Evolutionary conservation across 2,113 vertebrate genomes (phyloP), one percentile per base, ranked within the genome.

Genomic region (Anarrhichthys ocellatus): DNA sequence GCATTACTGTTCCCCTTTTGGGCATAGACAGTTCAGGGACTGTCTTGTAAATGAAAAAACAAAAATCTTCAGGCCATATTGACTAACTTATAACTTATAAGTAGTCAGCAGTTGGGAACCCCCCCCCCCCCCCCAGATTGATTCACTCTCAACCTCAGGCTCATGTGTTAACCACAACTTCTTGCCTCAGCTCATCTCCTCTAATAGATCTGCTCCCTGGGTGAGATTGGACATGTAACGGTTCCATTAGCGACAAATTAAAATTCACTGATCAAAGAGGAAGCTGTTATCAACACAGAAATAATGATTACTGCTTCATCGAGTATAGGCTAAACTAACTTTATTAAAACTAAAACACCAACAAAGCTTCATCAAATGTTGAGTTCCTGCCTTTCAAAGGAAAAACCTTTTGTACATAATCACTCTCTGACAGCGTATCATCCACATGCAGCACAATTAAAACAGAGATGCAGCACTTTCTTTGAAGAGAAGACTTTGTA

Each of bases 1-100:
- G 13, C 18, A 70, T 79, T 54, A 58, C 10, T 83, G 56, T 46
- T 66, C 1, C 58, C 82, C 76, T 24, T 5, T 75, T 70, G 88
- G 89, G 76, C 87, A 59, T 64, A 89, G 83, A 89, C 78, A 69
- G 65, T 87, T 90, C 82, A 66, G 59, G 6, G 66, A 56, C 59
- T 67, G 32, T 82, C 50, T 82, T 56, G 36, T 18, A 18, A 67
- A 82, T 63, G 22, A 54, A 80, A 27, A 86, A 67, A 34, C 68
- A 42, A 62, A 73, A 56, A 56, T 69, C 36, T 63, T 40, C 18
- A 79, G 44, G 71, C 40, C 29, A 78, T 76, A 48, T 46, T 76
- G 52, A 73, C 62, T 56, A 34, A 6, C 34, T 34, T 34, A 52
- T 69, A 69, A 73, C 58, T 52, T 77, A 62, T 29, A 40, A 1